Evolutionary conservation across 2,113 vertebrate genomes (phyloP).

Genomic region (Charina bottae): DNA sequence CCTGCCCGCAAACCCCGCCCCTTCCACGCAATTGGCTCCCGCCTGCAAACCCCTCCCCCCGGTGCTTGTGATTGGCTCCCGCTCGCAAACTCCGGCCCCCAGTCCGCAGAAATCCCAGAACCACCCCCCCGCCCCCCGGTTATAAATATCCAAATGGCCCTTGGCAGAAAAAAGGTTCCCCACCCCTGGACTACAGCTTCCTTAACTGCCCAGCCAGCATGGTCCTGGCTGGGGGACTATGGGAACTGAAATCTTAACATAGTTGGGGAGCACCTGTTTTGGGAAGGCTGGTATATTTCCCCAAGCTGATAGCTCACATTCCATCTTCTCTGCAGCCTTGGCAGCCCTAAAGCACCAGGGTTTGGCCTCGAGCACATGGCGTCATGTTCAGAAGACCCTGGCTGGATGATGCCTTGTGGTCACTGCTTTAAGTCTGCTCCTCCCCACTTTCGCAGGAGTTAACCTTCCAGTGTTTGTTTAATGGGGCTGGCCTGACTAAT

Average conservation of each 20-base stretch:
- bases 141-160: no score
- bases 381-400: background rate
- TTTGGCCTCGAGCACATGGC: background rate
- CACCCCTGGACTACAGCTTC: no score
- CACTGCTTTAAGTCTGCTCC: background rate
- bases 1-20: no score
- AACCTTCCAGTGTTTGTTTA: constrained; percentile 29
- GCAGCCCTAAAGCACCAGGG: background rate
- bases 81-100: no score
- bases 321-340: background rate
- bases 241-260: background rate
- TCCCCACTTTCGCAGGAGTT: background rate
- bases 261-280: background rate
- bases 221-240: background rate
- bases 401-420: background rate
- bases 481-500: background rate
- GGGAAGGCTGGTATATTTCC: background rate
- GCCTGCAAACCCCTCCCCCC: no score
- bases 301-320: background rate
- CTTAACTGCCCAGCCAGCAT: no score
- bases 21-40: no score
- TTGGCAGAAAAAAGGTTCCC: no score
- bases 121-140: no score
- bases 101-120: no score
- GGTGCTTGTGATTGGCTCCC: no score